Conservation (phyloP, 2,888 invertebrate species). For the Tinea pellionella region DNA sequence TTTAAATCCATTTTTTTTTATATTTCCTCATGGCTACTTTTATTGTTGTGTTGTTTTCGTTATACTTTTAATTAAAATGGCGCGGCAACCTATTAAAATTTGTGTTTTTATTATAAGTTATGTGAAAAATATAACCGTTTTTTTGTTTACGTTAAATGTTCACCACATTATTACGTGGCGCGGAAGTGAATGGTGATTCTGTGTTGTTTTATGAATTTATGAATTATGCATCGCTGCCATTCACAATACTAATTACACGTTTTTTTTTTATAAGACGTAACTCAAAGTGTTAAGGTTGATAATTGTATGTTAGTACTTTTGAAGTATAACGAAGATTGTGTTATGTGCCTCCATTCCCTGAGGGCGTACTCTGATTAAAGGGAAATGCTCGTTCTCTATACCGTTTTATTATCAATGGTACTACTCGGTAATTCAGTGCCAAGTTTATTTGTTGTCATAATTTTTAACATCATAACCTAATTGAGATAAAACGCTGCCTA, state of each 20-base stretch:
- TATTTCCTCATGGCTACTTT: too few species aligned
- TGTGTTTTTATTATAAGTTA: not conserved
- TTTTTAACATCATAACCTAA: not conserved
- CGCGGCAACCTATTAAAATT: not conserved
- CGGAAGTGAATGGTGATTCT: conserved; percentile 25
- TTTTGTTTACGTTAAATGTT: not conserved
- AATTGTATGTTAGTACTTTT: not conserved
- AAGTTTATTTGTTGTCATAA: not conserved
- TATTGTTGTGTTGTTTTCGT: not conserved
- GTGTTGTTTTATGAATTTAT: conserved; percentile 30
- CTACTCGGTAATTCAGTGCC: not conserved
- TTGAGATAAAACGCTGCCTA: not conserved
- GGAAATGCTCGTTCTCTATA: conserved; percentile 1
- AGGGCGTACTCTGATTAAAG: conserved; percentile 1
- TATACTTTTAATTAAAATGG: not conserved
- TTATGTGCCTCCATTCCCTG: not conserved
- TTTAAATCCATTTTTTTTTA: too few species aligned
- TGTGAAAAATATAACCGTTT: not conserved
- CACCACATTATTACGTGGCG: conserved; percentile 22
- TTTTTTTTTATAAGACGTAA: not conserved
- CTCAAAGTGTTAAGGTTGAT: not conserved
- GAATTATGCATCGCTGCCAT: conserved; percentile 3
- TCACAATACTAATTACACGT: not conserved
- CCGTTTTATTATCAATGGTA: conserved; percentile 2
- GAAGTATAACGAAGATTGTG: not conserved